phyloP scores from a whole-genome alignment of 2,113 vertebrate genomes.

The Oryzias curvinotus region DNA sequence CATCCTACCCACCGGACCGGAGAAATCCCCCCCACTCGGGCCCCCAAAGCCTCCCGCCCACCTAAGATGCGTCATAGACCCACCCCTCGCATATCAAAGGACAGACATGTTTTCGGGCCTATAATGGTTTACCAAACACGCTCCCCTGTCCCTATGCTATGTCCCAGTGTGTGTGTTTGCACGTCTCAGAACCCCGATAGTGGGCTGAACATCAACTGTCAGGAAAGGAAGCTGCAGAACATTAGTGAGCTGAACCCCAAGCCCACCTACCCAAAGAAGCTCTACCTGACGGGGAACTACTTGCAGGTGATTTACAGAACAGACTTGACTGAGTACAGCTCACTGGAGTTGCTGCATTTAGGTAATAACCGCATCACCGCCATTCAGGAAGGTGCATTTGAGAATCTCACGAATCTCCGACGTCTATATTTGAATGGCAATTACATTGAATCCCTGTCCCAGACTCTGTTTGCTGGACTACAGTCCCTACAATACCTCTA shows the following conservation, averaged over 20 bases:
- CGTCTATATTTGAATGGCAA: conserved; percentile 97
- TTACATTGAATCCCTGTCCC: conserved; percentile 92
- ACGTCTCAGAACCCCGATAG: conserved; percentile 94
- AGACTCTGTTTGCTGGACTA: conserved; percentile 88
- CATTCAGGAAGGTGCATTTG: conserved; percentile 94
- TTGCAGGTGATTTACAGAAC: conserved; percentile 88
- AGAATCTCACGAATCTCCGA: conserved; percentile 92
- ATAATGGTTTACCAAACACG: conserved; percentile 99
- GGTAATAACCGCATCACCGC: conserved; percentile 94
- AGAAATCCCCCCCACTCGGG: conserved; percentile 81
- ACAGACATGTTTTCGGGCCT: conserved; percentile 94
- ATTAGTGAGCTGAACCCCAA: conserved; percentile 91
- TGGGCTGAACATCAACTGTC: conserved; percentile 94
- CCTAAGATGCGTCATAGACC: conserved; percentile 93
- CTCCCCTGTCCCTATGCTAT: conserved; percentile 90
- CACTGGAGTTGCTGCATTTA: conserved; percentile 92
- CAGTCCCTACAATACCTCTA: conserved; percentile 96
- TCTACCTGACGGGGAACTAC: conserved; percentile 97
- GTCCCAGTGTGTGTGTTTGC: conserved; percentile 90
- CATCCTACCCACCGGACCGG: conserved; percentile 84
- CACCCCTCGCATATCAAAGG: conserved; percentile 89
- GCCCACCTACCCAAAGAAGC: conserved; percentile 94
- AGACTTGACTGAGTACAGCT: conserved; percentile 88
- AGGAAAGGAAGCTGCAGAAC: conserved; percentile 92
- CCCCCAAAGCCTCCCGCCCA: conserved; percentile 89